These are phyloP conservation scores for Trematocara marginatum DNA, from an alignment of 2,113 vertebrate species.

Conservation along the genomic window DNA sequence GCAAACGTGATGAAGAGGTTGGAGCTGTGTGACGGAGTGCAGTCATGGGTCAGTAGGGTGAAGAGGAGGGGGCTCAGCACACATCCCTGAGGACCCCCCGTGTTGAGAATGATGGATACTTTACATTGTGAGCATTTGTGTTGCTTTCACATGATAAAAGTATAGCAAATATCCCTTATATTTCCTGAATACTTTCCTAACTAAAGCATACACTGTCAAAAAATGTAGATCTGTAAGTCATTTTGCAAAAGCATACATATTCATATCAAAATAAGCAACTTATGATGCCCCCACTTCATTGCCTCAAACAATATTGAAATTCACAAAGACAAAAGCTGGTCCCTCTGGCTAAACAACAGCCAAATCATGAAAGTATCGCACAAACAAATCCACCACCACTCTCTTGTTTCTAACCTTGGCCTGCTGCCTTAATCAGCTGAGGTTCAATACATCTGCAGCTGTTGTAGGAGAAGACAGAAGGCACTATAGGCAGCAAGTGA, in stretches of 20 bases:
- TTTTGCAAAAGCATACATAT: background rate
- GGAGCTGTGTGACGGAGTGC: too few relatives aligned
- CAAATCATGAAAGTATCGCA: background rate
- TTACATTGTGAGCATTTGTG: background rate
- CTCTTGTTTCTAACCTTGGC: background rate
- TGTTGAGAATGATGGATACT: too few relatives aligned
- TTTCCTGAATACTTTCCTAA: background rate
- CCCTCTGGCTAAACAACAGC: background rate
- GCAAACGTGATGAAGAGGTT: too few relatives aligned
- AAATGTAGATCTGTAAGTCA: background rate
- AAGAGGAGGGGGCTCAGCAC: too few relatives aligned
- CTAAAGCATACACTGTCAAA: background rate
- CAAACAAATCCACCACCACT: background rate
- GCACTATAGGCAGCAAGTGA: background rate
- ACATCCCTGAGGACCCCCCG: too few relatives aligned
- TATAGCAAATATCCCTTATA: background rate
- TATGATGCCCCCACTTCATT: background rate
- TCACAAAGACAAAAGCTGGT: background rate
- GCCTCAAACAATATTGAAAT: background rate
- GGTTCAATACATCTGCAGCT: background rate
- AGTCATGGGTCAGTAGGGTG: too few relatives aligned
- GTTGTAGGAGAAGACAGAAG: background rate
- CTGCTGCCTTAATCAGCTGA: background rate
- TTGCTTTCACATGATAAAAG: background rate
- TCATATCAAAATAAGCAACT: background rate